Evolutionary conservation across 2,797 vertebrate species (phyloP).

Genomic region (Galago senegalensis): DNA sequence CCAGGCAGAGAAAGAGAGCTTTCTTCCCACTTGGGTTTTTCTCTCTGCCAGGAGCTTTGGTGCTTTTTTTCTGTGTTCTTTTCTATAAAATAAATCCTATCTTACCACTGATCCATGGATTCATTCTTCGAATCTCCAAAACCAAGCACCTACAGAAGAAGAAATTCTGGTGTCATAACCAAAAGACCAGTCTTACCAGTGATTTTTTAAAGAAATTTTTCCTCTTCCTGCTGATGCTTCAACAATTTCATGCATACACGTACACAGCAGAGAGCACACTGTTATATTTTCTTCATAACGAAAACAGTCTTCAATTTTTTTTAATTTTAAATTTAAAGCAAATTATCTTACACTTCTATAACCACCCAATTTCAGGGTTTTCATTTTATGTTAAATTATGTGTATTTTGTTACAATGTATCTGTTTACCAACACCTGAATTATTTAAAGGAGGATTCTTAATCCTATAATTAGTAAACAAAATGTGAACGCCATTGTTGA

Average conservation of each 20-base stretch:
- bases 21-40: too few species aligned
- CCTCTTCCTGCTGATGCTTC: neutral
- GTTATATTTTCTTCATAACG: neutral
- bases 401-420: neutral
- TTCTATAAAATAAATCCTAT: too few species aligned
- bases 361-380: neutral
- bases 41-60: too few species aligned
- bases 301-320: neutral
- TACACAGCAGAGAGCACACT: neutral
- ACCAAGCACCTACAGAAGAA: too few species aligned
- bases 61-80: too few species aligned
- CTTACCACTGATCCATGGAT: too few species aligned
- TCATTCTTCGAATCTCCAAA: too few species aligned
- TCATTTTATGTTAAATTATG: neutral
- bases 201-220: neutral
- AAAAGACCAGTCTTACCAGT: neutral
- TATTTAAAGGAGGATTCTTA: neutral
- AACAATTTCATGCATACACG: neutral
- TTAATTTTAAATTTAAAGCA: neutral
- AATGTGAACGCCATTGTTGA: neutral
- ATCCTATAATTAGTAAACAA: neutral
- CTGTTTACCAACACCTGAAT: neutral
- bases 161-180: neutral
- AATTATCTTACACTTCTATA: neutral
- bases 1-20: too few species aligned